These are phyloP conservation scores for Centroberyx gerrardi DNA, from an alignment of 2,797 vertebrate genomes.

Conservation along the genomic window DNA sequence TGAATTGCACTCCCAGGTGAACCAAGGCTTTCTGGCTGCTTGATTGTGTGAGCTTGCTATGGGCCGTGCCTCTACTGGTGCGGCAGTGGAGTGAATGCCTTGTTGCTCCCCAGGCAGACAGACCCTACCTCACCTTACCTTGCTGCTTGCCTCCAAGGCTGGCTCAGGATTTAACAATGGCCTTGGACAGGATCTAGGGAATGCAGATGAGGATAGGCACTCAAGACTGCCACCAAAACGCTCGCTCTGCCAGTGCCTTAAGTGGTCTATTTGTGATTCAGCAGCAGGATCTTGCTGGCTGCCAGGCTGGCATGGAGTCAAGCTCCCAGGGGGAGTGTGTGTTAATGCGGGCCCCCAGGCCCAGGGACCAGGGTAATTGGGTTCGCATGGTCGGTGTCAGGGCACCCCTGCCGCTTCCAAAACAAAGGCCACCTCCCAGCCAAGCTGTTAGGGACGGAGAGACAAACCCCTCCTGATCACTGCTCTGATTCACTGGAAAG, in stretches of 20 bases:
- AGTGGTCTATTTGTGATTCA: constrained; percentile 87
- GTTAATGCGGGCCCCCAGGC: constrained; percentile 83
- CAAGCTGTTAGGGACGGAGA: constrained; percentile 79
- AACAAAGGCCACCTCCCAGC: constrained; percentile 84
- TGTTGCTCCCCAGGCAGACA: constrained; percentile 14
- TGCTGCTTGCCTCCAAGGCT: constrained; percentile 46
- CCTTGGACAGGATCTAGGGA: constrained; percentile 54
- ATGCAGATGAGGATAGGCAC: constrained; percentile 73
- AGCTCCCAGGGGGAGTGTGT: constrained; percentile 74
- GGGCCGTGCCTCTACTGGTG: constrained; percentile 17
- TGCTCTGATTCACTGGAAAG: constrained; percentile 79
- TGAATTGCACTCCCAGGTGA: constrained; percentile 4
- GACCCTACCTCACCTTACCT: constrained; percentile 30
- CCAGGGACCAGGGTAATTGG: constrained; percentile 84
- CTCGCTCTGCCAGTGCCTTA: constrained; percentile 76
- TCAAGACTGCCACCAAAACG: constrained; percentile 78
- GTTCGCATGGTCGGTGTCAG: constrained; percentile 85
- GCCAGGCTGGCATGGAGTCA: constrained; percentile 83
- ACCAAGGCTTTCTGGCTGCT: constrained; percentile 12
- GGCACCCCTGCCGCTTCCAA: constrained; percentile 76
- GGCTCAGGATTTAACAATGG: constrained; percentile 66
- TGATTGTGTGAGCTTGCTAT: constrained; percentile 8
- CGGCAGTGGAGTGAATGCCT: constrained; percentile 25
- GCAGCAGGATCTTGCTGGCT: constrained; percentile 77
- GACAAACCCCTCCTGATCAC: constrained; percentile 74